Conservation (phyloP, 1,140 invertebrate species). For the Saccostrea glomerata region DNA sequence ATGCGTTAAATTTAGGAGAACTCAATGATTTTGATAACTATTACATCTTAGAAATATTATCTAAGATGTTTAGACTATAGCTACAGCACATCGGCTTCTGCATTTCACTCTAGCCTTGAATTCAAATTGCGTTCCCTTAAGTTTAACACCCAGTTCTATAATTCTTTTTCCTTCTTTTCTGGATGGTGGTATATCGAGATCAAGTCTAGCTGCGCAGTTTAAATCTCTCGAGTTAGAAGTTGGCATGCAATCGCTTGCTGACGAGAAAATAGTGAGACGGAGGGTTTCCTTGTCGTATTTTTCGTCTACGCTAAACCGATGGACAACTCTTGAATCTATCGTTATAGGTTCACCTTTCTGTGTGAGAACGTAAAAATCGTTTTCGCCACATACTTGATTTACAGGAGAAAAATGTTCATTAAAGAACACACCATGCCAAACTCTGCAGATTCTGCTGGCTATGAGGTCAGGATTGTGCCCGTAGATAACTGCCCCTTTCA, state of each 20-base stretch:
- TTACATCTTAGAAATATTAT: too few species aligned
- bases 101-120: neutral
- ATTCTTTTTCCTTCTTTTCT: neutral
- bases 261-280: neutral
- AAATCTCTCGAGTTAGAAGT: neutral
- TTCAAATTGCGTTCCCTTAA: neutral
- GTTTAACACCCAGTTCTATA: neutral
- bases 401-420: neutral
- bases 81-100: neutral
- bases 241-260: neutral
- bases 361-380: neutral
- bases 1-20: too few species aligned
- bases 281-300: neutral
- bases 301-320: neutral
- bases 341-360: neutral
- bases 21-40: too few species aligned
- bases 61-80: neutral
- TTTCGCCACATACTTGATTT: neutral
- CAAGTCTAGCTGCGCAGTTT: neutral
- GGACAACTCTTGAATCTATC: neutral
- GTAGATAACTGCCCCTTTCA: constrained; percentile 56
- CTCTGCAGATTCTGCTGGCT: neutral
- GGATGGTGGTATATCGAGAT: neutral
- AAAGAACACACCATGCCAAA: neutral
- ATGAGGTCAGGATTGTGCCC: constrained; percentile 47